These are phyloP conservation scores for Peucedramus taeniatus DNA, from an alignment of 2,113 vertebrate genomes.

Conservation along the genomic window DNA sequence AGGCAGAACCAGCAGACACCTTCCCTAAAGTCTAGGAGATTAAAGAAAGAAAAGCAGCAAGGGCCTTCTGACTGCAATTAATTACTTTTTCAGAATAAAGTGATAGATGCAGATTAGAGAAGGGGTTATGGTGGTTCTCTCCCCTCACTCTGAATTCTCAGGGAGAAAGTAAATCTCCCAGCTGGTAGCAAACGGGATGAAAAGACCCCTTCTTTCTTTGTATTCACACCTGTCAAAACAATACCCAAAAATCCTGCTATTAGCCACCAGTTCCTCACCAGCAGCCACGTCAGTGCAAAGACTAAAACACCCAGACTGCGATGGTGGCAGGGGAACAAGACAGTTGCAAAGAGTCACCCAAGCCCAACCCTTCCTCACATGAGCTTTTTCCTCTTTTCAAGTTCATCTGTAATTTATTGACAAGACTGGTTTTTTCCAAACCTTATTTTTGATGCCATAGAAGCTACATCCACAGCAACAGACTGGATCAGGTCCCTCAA, in stretches of 20 bases:
- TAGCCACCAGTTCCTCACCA: background rate
- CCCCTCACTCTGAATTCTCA: background rate
- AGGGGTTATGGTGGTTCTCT: background rate
- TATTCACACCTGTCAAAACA: background rate
- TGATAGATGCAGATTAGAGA: background rate
- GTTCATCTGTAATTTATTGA: background rate
- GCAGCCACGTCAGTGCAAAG: accelerated
- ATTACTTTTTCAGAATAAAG: background rate
- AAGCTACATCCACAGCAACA: background rate
- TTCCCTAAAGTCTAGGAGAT: background rate
- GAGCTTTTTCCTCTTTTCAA: background rate
- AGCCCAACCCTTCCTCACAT: background rate
- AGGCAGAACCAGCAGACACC: background rate
- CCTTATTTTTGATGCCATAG: background rate
- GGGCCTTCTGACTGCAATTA: background rate
- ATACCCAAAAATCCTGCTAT: background rate
- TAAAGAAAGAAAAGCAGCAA: background rate
- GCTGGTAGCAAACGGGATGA: background rate
- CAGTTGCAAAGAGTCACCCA: background rate
- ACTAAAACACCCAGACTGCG: background rate
- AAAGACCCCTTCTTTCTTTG: background rate
- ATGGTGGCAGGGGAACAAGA: background rate
- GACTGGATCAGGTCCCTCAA: background rate
- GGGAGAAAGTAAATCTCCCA: background rate
- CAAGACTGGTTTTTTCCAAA: background rate